Evolutionary conservation across 2,888 invertebrate genomes (phyloP).

Genomic region (Ennomos quercinarius): DNA sequence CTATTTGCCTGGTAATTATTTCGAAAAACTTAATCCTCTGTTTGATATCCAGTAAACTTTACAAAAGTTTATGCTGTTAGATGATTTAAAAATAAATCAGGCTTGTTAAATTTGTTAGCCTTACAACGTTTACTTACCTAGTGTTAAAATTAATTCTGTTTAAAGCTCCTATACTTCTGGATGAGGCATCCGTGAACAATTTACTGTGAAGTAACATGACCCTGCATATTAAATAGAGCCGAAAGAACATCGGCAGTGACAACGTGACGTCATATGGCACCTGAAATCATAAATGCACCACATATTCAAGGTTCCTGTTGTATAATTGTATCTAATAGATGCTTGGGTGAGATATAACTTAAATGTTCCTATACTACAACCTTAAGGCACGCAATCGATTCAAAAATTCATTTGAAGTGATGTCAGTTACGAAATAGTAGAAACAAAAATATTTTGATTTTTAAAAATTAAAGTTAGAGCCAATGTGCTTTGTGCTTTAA

Average conservation of each 20-base stretch:
- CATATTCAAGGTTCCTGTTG: not conserved
- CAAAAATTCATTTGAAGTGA: constrained; percentile 49
- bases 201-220: constrained; percentile 99
- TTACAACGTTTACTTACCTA: constrained; percentile 86
- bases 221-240: constrained; percentile 99
- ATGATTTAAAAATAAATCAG: no score
- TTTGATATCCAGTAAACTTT: no score
- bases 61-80: no score
- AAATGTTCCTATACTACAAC: constrained; percentile 10
- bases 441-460: not conserved
- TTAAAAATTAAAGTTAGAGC: constrained; percentile 1
- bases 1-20: not conserved
- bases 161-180: constrained; percentile 98
- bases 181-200: constrained; percentile 99
- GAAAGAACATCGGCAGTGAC: constrained; percentile 99
- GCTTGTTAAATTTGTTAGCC: no score
- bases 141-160: constrained; percentile 99
- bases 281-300: constrained; percentile 59
- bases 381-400: constrained; percentile 40
- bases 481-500: constrained; percentile 23
- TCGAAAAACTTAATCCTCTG: no score
- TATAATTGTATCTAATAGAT: not conserved
- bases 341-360: not conserved
- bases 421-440: constrained; percentile 37
- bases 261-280: constrained; percentile 98